Percentiles rank a stretch among this genome's conserved stretches.
Conservation (phyloP, 2,113 vertebrate genomes). For the Ammodytes marinus region DNA sequence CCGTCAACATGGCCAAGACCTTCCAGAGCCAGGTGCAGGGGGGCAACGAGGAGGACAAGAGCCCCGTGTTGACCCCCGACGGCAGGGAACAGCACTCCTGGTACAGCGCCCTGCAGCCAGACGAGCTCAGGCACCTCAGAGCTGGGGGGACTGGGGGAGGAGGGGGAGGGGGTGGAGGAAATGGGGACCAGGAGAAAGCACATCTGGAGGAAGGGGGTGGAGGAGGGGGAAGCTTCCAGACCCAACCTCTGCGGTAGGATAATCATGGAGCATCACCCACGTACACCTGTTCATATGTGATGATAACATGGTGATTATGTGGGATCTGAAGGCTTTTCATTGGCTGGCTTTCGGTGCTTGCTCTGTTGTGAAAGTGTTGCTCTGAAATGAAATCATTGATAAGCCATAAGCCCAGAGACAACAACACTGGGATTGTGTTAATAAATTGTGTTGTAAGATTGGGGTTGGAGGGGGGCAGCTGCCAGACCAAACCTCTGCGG, state of each 20-base stretch:
- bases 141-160: constrained; percentile 65
- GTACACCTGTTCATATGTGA: background rate
- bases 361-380: too few species aligned
- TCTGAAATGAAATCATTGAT: too few species aligned
- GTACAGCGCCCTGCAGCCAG: constrained; percentile 91
- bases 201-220: constrained; percentile 79
- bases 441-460: too few species aligned
- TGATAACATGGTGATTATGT: too few species aligned
- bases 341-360: too few species aligned
- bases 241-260: constrained; percentile 89
- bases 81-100: constrained; percentile 83
- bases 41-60: constrained; percentile 87
- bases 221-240: constrained; percentile 74
- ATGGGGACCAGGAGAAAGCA: constrained; percentile 67
- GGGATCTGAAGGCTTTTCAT: too few species aligned
- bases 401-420: too few species aligned
- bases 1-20: constrained; percentile 85
- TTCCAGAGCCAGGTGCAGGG: constrained; percentile 75
- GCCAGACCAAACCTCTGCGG: too few species aligned
- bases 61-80: constrained; percentile 89
- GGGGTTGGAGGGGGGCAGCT: too few species aligned
- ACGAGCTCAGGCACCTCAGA: constrained; percentile 90
- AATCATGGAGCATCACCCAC: background rate
- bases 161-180: constrained; percentile 51
- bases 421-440: too few species aligned